Evolutionary conservation across 2,113 vertebrate genomes (phyloP), one percentile per base, ranked within the genome.

Genomic region (Illadopsis cleaveri): DNA sequence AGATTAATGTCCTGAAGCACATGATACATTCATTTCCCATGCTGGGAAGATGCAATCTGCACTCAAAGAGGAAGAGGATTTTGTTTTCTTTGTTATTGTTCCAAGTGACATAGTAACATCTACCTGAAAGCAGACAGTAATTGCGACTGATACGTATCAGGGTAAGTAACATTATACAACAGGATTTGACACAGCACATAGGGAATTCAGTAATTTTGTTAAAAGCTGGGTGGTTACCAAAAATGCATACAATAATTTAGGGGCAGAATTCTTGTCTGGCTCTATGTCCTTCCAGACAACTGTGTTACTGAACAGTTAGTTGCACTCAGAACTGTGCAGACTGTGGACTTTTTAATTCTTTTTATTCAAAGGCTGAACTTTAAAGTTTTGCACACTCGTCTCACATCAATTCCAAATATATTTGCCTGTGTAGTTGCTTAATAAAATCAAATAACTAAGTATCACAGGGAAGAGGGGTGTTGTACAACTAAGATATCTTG

Each of bases 11-110:
- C 79, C 85, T 88, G 82, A 86, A 97, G 90, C 58, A 4, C 27
- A 22, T 3, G 37, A 83, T 78, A 88, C 58, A 92, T 60, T 95
- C 82, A 95, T 64, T 96, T 94, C 82, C 79, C 92, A 89, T 88
- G 57, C 60, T 0, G 20, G 44, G 71, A 93, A 93, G 95, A 96
- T 94, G 42, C 60, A 93, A 91, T 96, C 92, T 91, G 70, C 90
- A 66, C 62, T 86, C 58, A 48, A 62, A 95, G 38, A 91, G 93
- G 88, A 95, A 95, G 81, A 88, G 58, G 64, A 78, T 88, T 96
- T 86, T 96, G 88, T 93, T 95, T 96, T 78, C 93, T 96, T 96
- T 97, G 94, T 96, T 94, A 92, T 78, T 68, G 64, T 90, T 96
- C 94, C 95, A 97, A 93, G 69, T 89, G 94, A 94, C 94, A 96